phyloP scores from a whole-genome alignment of 2,113 vertebrate genomes.

The Periophthalmus modestus region DNA sequence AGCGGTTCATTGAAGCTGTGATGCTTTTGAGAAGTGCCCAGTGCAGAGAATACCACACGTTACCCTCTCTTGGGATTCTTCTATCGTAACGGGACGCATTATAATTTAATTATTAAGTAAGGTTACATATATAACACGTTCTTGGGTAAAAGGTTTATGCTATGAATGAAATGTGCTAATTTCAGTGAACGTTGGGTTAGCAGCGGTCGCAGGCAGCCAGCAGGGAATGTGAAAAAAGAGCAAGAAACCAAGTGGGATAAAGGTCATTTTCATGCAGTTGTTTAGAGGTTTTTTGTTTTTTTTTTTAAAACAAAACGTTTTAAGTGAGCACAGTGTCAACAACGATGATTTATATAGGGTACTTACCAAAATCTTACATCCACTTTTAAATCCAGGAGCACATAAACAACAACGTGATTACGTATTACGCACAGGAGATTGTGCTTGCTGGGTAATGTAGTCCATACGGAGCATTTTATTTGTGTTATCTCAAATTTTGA shows the following conservation, averaged over 20 bases:
- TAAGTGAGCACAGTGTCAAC: background rate
- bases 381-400: slow-evolving; percentile 74
- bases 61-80: too few relatives aligned
- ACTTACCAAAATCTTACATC: slow-evolving; percentile 46
- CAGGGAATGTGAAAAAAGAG: background rate
- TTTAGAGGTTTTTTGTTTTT: background rate
- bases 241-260: background rate
- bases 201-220: too few relatives aligned
- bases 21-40: background rate
- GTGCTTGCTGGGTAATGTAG: slow-evolving; percentile 65
- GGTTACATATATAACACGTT: too few relatives aligned
- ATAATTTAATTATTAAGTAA: too few relatives aligned
- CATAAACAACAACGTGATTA: slow-evolving; percentile 50
- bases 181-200: background rate
- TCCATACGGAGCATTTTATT: background rate
- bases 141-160: too few relatives aligned
- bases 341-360: background rate
- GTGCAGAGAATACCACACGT: too few relatives aligned
- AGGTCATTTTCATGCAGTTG: background rate
- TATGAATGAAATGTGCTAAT: background rate
- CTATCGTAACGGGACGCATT: background rate
- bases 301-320: background rate
- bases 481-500: background rate
- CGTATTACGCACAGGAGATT: slow-evolving; percentile 21
- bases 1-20: background rate